These are phyloP conservation scores for Drosophila pseudotalamancana DNA, from an alignment of 2,888 invertebrate genomes.

Conservation along the genomic window DNA sequence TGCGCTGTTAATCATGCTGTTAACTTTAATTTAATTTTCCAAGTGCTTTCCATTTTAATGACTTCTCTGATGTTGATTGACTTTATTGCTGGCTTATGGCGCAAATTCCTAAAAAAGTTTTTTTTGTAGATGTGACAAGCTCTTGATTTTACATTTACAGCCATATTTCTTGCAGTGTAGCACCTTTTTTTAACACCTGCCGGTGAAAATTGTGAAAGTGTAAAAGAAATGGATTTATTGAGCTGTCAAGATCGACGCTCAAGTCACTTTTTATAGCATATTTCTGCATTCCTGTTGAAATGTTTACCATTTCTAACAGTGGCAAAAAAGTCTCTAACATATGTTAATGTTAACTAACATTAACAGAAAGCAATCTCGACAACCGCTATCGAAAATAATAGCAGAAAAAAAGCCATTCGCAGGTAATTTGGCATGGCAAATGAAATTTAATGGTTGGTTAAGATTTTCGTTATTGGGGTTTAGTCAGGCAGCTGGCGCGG, in stretches of 20 bases:
- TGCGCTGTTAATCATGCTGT: not conserved
- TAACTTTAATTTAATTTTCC: not conserved
- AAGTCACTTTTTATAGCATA: not conserved
- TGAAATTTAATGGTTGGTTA: slow-evolving; percentile 35
- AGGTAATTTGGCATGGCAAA: slow-evolving; percentile 23
- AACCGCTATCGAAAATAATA: not conserved
- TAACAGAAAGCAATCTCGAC: no score
- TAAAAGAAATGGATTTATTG: not conserved
- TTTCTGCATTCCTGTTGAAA: not conserved
- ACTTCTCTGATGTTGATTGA: slow-evolving; percentile 1
- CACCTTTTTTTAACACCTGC: not conserved
- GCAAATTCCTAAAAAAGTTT: not conserved
- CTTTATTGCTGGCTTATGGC: not conserved
- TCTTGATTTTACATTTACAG: no score
- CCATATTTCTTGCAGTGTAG: no score
- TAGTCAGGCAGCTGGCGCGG: slow-evolving; percentile 17
- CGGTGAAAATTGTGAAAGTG: not conserved
- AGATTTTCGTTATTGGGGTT: slow-evolving; percentile 12
- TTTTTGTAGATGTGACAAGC: no score
- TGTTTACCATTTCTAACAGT: not conserved
- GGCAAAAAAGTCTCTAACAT: no score
- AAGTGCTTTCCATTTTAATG: not conserved
- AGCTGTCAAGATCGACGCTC: not conserved
- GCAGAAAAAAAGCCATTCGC: not conserved
- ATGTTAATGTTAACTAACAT: no score